Percentiles rank a stretch among this genome's conserved stretches.
phyloP scores from a whole-genome alignment of 2,888 invertebrate genomes.

The Pristionchus fissidentatus region DNA sequence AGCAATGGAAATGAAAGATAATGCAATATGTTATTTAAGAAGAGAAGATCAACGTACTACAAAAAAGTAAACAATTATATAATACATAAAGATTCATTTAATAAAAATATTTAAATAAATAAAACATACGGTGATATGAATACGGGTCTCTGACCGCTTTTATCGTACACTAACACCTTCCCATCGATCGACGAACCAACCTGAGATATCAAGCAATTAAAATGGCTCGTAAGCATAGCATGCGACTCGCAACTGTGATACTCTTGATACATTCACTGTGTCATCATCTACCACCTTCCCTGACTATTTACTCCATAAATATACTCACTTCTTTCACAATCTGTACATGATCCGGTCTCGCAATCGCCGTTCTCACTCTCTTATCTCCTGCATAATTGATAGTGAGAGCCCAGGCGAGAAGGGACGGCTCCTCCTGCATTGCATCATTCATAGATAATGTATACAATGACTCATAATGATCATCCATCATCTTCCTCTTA shows the following conservation, averaged over 20 bases:
- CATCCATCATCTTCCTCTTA: neutral
- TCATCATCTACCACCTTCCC: neutral
- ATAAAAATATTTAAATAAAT: too few relatives aligned
- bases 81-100: too few relatives aligned
- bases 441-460: neutral
- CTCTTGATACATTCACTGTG: neutral
- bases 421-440: constrained; percentile 43
- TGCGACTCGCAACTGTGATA: neutral
- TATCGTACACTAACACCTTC: constrained; percentile 54
- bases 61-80: neutral
- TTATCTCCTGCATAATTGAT: constrained; percentile 38
- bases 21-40: neutral
- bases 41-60: neutral
- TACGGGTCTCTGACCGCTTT: constrained; percentile 55
- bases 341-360: constrained; percentile 25
- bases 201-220: neutral
- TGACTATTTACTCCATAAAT: neutral
- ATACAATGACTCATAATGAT: neutral
- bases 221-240: too few relatives aligned
- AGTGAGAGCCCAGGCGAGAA: constrained; percentile 35
- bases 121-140: constrained; percentile 58
- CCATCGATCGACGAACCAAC: constrained; percentile 34
- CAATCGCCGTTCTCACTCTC: constrained; percentile 43
- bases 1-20: neutral
- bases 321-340: constrained; percentile 30